These are phyloP conservation scores for Druon quercuslanigerum DNA, from an alignment of 1,140 invertebrate species.

Conservation along the genomic window DNA sequence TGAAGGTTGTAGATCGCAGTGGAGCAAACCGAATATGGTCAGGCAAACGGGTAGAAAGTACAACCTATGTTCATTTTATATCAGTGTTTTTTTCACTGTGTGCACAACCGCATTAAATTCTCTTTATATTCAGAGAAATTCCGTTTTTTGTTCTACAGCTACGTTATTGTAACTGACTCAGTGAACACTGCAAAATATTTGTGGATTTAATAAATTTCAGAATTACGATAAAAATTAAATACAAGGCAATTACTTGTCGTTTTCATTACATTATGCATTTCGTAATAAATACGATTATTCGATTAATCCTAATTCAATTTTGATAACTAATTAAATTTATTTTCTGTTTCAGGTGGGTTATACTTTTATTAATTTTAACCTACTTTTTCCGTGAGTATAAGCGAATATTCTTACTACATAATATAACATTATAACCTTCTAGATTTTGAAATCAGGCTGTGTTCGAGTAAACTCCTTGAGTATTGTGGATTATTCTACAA, in stretches of 20 bases:
- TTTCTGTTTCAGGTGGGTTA: constrained; percentile 19
- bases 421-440: too few relatives aligned
- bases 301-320: too few relatives aligned
- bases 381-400: not conserved
- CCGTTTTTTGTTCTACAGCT: not conserved
- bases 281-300: too few relatives aligned
- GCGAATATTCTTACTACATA: too few relatives aligned
- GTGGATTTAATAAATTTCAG: not conserved
- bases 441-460: too few relatives aligned
- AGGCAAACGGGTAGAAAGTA: not conserved
- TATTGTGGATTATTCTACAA: too few relatives aligned
- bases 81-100: constrained; percentile 18
- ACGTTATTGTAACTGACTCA: constrained; percentile 3
- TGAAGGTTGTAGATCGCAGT: not conserved
- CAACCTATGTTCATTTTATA: not conserved
- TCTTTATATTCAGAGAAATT: constrained; percentile 20
- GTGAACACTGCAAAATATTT: constrained; percentile 12
- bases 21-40: constrained; percentile 11
- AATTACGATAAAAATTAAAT: too few relatives aligned
- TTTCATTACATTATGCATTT: too few relatives aligned
- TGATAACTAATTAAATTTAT: not conserved
- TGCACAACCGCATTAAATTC: constrained; percentile 7
- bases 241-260: too few relatives aligned
- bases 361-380: not conserved
- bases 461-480: too few relatives aligned